phyloP scores from a whole-genome alignment of 2,113 vertebrate genomes.

The Callipepla squamata region DNA sequence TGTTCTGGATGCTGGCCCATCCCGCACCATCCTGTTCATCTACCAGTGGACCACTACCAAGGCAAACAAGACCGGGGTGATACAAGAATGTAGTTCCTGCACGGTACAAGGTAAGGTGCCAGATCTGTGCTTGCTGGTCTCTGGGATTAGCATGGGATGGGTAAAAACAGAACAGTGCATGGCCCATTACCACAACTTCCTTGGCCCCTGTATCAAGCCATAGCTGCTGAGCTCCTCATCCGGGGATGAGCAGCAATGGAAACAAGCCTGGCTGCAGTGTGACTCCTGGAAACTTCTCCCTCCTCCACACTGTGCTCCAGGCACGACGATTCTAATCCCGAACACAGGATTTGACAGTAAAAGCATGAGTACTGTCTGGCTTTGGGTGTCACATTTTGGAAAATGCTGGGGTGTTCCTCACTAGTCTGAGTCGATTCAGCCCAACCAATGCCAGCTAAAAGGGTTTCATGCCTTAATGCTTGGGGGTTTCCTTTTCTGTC shows the following conservation, averaged over 20 bases:
- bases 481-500: background rate
- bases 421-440: background rate
- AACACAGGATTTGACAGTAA: rapidly evolving
- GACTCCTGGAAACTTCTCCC: background rate
- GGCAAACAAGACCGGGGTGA: constrained; percentile 22
- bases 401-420: background rate
- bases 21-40: constrained; percentile 22
- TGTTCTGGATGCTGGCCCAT: constrained; percentile 50
- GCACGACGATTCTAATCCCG: background rate
- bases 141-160: background rate
- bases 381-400: background rate
- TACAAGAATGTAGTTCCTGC: constrained; percentile 50
- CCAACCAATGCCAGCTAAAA: background rate
- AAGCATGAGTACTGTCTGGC: background rate
- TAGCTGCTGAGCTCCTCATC: background rate
- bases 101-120: constrained; percentile 39
- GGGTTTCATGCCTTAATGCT: background rate
- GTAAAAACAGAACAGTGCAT: background rate
- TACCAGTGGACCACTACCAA: constrained; percentile 53
- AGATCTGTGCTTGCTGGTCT: rapidly evolving
- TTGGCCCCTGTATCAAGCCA: background rate
- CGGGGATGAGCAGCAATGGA: background rate
- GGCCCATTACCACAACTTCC: background rate
- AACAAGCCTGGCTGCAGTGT: background rate
- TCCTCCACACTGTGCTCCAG: background rate